Evolutionary conservation across 2,888 invertebrate genomes (phyloP).

Genomic region (Drosophila falleni): DNA sequence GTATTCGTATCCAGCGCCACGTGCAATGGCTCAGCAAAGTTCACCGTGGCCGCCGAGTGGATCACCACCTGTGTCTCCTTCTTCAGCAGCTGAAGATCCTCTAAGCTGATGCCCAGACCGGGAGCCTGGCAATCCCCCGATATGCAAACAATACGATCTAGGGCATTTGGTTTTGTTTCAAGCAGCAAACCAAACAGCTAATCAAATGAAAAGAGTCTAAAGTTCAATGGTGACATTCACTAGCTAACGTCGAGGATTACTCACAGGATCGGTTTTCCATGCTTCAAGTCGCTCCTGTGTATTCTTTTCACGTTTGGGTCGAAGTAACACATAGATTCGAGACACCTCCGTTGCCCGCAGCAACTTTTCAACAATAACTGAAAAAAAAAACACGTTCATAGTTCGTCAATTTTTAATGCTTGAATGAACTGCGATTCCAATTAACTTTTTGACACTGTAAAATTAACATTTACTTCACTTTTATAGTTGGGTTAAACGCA

Average conservation of each 20-base stretch:
- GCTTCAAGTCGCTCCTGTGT: constrained; percentile 88
- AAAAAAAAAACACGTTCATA: constrained; percentile 14
- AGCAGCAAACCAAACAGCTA: constrained; percentile 38
- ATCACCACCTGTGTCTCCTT: constrained; percentile 88
- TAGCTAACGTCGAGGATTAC: constrained; percentile 13
- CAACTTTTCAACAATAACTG: constrained; percentile 62
- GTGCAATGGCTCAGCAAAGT: constrained; percentile 90
- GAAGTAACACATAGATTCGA: constrained; percentile 87
- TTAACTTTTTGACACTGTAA: neutral
- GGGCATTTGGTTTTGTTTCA: constrained; percentile 73
- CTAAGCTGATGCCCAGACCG: constrained; percentile 83
- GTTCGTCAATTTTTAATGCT: neutral
- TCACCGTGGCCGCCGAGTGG: constrained; percentile 96
- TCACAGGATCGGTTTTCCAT: constrained; percentile 89
- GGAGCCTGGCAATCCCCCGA: constrained; percentile 84
- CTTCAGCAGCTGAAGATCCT: constrained; percentile 78
- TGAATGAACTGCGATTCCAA: neutral
- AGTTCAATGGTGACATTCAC: too few relatives aligned
- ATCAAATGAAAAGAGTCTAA: neutral
- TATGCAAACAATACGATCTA: constrained; percentile 81
- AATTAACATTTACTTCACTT: neutral
- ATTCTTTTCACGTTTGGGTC: constrained; percentile 88
- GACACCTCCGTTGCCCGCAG: constrained; percentile 86
- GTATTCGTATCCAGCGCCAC: constrained; percentile 90
- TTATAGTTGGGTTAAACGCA: neutral